Conservation (phyloP, 2,888 invertebrate genomes). For the Psylliodes chrysocephalus region DNA sequence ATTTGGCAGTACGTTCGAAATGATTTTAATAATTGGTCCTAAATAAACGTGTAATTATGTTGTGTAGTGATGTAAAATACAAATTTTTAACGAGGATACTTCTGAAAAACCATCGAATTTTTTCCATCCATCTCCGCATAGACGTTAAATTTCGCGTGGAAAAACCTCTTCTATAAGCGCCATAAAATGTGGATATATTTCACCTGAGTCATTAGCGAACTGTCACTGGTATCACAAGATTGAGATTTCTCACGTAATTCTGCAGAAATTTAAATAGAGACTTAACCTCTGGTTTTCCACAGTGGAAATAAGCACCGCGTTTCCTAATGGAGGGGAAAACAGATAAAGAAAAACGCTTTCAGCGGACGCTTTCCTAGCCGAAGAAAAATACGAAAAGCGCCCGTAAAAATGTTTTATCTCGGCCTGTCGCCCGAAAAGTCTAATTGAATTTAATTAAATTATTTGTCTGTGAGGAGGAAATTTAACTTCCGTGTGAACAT, state of each 20-base stretch:
- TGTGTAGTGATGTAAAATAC: no score
- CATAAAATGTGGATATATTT: conserved; percentile 16
- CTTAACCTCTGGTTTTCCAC: conserved; percentile 22
- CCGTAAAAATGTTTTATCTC: background rate
- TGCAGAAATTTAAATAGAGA: conserved; percentile 15
- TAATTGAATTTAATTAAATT: conserved; percentile 1
- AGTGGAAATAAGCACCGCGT: conserved; percentile 1
- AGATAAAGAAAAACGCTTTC: conserved; percentile 12
- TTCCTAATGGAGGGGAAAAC: conserved; percentile 5
- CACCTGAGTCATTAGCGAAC: conserved; percentile 19
- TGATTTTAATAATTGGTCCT: no score
- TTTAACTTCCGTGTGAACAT: no score
- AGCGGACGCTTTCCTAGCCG: background rate
- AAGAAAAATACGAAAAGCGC: background rate
- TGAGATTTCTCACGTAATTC: conserved; percentile 26
- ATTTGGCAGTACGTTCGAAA: no score
- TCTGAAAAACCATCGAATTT: no score
- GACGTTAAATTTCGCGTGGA: background rate
- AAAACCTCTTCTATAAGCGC: conserved; percentile 9
- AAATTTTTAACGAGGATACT: no score
- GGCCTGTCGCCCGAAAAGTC: background rate
- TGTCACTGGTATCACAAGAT: conserved; percentile 22
- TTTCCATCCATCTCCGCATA: no score
- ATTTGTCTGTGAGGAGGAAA: background rate
- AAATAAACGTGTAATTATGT: no score